Evolutionary conservation across 1,140 invertebrate genomes (phyloP).

Genomic region (Goniozus legneri): DNA sequence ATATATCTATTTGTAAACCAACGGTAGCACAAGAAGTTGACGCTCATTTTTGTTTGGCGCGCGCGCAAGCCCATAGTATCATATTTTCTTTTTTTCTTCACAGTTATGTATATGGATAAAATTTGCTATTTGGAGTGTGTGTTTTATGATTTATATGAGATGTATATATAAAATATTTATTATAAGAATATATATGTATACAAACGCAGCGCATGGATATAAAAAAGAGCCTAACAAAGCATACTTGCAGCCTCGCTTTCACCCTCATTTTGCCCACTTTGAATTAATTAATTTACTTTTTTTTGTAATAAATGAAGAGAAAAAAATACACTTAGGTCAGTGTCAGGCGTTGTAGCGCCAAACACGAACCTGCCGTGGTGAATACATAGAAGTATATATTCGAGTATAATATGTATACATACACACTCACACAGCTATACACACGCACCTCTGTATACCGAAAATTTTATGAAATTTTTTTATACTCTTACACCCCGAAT

Average conservation of each 20-base stretch:
- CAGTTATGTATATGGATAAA: conserved; percentile 21
- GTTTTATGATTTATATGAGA: conserved; percentile 8
- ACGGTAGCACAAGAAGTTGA: conserved; percentile 82
- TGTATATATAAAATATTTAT: background rate
- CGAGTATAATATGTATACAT: no score
- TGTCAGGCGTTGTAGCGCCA: no score
- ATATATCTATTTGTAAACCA: no score
- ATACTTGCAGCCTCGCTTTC: background rate
- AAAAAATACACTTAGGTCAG: no score
- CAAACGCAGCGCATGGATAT: background rate
- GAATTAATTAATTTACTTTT: no score
- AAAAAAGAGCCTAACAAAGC: background rate
- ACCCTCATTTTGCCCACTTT: background rate
- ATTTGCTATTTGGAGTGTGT: conserved; percentile 21
- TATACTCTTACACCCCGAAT: no score
- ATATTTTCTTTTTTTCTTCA: conserved; percentile 11
- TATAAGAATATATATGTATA: background rate
- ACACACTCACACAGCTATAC: no score
- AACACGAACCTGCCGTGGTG: no score
- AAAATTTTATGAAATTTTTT: no score
- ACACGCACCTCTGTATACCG: no score
- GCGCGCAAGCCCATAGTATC: conserved; percentile 26
- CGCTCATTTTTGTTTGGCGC: conserved; percentile 88
- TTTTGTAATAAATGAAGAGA: no score
- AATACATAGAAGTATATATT: no score